Evolutionary conservation across 1,140 invertebrate species (phyloP), one percentile per base, ranked within the genome.

Genomic region (Sycobia sp.): DNA sequence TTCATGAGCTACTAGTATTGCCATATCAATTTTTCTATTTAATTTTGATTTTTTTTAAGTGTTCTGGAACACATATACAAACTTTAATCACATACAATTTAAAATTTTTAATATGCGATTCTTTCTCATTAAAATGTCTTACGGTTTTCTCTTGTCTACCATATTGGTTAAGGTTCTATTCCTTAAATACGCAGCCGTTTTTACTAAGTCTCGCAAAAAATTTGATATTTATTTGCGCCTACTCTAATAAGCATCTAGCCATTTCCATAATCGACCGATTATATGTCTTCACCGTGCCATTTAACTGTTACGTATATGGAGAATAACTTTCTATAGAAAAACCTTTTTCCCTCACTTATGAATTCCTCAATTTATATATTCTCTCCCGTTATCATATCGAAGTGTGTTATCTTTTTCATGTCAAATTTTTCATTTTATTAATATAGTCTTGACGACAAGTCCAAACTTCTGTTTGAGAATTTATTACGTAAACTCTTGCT

Each of bases 121-220:
- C 16, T 44, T 66, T 18, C n/a, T 10, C 16, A 51, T 34, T 18
- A 51, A 34, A 34, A 32, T 36, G 18, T 51, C 49, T 34, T 16
- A 51, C 2, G 49, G 27, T 14, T 27, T 51, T 34, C 36, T 36
- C 3, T 51, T n/a, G 10, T 51, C 27, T 14, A 32, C 18, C 3
- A n/a, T 36, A 34, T 51, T 51, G 16, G 49, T 34, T 34, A 51
- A 9, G 9, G 49, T 51, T 34, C 49, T 34, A 36, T 51, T 51
- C 36, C 36, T 51, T 9, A 51, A 34, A 18, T 51, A 51, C 9
- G 49, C 14, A 3, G 49, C 49, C 1, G 49, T 16, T 4, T 14
- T 34, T 34, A 75, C 60, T 32, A 68, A 53, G 66, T 74, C 71
- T 8, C 74, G 73, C 75, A n/a, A 73, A 79, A 73, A 63, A 78